A percentile compares a stretch with the other conserved stretches of the same genome.
Conservation (phyloP, 2,113 vertebrate genomes). For the Spea bombifrons region DNA sequence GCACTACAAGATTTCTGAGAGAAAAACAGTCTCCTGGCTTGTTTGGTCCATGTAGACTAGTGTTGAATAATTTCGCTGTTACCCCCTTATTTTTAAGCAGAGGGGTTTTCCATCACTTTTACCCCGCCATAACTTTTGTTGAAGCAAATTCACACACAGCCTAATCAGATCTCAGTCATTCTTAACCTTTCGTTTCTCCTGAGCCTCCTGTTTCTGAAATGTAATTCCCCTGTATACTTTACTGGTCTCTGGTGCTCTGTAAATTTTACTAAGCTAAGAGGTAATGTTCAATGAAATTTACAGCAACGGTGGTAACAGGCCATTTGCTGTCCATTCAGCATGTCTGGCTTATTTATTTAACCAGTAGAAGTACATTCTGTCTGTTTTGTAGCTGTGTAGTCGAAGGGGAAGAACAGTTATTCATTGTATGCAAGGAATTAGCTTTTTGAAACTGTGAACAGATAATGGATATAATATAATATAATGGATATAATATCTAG, state of each 20-base stretch:
- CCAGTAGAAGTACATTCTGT: background rate
- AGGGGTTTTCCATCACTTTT: too few species aligned
- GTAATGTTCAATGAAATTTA: conserved; percentile 29
- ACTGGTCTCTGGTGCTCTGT: conserved; percentile 34
- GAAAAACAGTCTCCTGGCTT: too few species aligned
- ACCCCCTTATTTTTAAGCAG: too few species aligned
- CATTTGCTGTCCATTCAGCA: conserved; percentile 36
- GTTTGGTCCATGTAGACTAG: too few species aligned
- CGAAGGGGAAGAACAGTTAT: background rate
- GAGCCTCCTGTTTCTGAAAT: conserved; percentile 35
- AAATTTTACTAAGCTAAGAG: conserved; percentile 25
- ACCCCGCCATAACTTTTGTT: too few species aligned
- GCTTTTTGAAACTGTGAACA: background rate
- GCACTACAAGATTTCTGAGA: too few species aligned
- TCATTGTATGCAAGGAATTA: background rate
- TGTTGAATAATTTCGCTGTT: too few species aligned
- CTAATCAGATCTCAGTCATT: too few species aligned
- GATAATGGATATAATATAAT: too few species aligned
- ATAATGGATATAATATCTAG: too few species aligned
- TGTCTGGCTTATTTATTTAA: conserved; percentile 29
- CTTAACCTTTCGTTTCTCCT: background rate
- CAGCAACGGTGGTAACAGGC: conserved; percentile 21
- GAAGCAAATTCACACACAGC: too few species aligned
- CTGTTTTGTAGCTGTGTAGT: background rate
- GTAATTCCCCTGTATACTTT: conserved; percentile 35